Evolutionary conservation across 2,888 invertebrate genomes (phyloP), one percentile per base, ranked within the genome.

Genomic region (Hoplodrina blanda): DNA sequence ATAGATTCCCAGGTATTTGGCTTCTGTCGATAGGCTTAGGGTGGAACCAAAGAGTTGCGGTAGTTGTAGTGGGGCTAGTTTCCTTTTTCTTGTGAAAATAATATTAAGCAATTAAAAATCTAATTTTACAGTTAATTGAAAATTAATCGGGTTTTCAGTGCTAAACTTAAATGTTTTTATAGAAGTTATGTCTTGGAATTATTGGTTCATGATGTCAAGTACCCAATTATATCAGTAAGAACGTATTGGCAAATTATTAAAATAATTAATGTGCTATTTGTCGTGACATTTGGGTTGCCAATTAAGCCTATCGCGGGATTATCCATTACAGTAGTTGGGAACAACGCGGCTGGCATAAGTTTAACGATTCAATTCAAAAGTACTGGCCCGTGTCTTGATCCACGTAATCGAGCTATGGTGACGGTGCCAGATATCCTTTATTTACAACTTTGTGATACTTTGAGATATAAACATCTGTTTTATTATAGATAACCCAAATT

Each of bases 281-380:
- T 11, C 30, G n/a, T 62, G 15, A 59, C 61, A 57, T 69, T 61
- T 54, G 53, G 59, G 52, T 66, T 73, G 53, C 77, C 72, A 85
- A 80, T 83, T 75, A 78, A 70, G 68, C 59, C 85, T 74, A 80
- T 73, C 70, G 57, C 44, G 56, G 80, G 73, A 37, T 73, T 66
- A 83, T 81, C 69, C 59, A 71, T 82, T 77, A 79, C 70, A 64
- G 72, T 81, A 81, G 81, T 82, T 85, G 54, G 69, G 54, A 78
- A 73, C 70, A 60, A 69, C 74, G 67, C 17, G 46, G 46, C 68
- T 69, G 50, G 63, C 41, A 52, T 66, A 75, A 78, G 76, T 84
- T 86, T 80, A 84, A 78, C 73, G 80, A 81, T 82, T 82, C 65
- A 83, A 78, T 85, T 81, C 69, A 73, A 81, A 80, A 76, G 78